Base-by-base conservation (phyloP, 92 coral and sea anemone species). In the Anthopleura xanthogrammica region DNA sequence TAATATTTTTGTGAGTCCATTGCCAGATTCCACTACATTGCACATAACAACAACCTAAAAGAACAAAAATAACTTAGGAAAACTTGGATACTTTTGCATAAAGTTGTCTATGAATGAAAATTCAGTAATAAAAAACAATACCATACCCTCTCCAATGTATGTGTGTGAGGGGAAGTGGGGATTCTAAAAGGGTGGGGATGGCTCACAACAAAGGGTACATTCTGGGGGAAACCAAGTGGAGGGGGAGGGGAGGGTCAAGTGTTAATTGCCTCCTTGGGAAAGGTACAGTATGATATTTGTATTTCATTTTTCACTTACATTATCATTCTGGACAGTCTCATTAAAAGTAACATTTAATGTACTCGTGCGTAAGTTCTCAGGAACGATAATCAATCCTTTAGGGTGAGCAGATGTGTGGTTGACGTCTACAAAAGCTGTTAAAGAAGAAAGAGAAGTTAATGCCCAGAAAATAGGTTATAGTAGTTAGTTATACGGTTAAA, bases 21-120 rank as follows among this genome's bases (percentile, higher is more conserved):
- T 82, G 6, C 72, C 89, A 17, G 85, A 66, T 20, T 89, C 86
- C 79, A 90, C 60, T 64, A 81, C 71, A 81, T 41, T 60, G 75
- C 99, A 96, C 77, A 86, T 83, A 50, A 96, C 91, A 41, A 83
- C 76, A n/a, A 89, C 97, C 98, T 95, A 80, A 24, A 72, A 17
- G 1, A 58, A 8, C 29, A 73, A 60, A 48, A 72, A 58, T 46
- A 0, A 19, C 55, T 29, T 29, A 29, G 36, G 36, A 29, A 29
- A 29, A 29, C 36, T 29, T 29, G 36, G 36, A 29, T 29, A 29
- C 36, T 29, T 29, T 29, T 29, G 36, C 36, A 29, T 29, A 29
- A 29, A 29, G 36, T 55, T 7, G 12, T 9, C 23, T 76, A 55
- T 46, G 3, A 46, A 46, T 46, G 50, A 6, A 5, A 46, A 46